Evolutionary conservation across 2,888 invertebrate species (phyloP).

Genomic region (Chalcis sispes): DNA sequence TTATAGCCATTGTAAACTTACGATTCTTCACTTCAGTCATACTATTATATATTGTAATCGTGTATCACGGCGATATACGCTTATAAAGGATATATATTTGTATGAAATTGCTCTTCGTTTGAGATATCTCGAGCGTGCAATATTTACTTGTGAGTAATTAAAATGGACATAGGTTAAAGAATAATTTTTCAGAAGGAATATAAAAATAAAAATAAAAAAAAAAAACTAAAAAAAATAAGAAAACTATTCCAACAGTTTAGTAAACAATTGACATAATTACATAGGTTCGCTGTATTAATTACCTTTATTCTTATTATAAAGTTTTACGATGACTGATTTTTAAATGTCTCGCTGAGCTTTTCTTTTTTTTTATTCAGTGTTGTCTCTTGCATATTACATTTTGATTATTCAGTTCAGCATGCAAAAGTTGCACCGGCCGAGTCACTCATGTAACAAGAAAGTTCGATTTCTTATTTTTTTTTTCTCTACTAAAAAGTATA

Average conservation of each 20-base stretch:
- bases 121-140: conserved; percentile 44
- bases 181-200: conserved; percentile 32
- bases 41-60: conserved; percentile 47
- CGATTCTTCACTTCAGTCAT: conserved; percentile 38
- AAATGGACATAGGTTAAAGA: conserved; percentile 8
- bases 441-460: conserved; percentile 15
- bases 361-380: conserved; percentile 28
- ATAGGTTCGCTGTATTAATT: conserved; percentile 37
- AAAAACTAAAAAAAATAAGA: not conserved
- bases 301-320: conserved; percentile 41
- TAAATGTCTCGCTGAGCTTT: conserved; percentile 21
- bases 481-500: conserved; percentile 34
- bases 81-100: conserved; percentile 49
- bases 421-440: conserved; percentile 27
- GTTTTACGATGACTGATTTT: conserved; percentile 45
- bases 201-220: conserved; percentile 19
- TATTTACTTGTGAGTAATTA: conserved; percentile 43
- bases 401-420: conserved; percentile 31
- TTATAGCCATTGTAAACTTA: conserved; percentile 43
- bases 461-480: conserved; percentile 41
- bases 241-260: conserved; percentile 20
- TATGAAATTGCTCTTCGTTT: conserved; percentile 48
- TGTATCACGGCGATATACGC: conserved; percentile 38
- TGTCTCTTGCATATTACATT: conserved; percentile 5
- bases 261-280: conserved; percentile 20